phyloP scores from a whole-genome alignment of 2,113 vertebrate species.

The Jacana jacana region DNA sequence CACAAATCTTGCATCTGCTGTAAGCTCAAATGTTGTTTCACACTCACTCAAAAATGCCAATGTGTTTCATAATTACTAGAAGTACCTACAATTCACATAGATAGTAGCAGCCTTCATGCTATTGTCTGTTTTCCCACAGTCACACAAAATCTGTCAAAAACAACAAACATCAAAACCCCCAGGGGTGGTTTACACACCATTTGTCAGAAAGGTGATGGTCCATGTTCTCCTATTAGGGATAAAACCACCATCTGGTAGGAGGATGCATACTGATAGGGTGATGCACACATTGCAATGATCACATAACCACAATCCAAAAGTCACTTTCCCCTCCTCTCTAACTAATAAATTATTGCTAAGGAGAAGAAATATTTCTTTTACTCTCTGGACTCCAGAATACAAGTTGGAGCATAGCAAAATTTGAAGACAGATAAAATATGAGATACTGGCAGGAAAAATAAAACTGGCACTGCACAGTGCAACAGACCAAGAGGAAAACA shows the following conservation, averaged over 20 bases:
- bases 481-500: not conserved
- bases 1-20: not conserved
- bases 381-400: not conserved
- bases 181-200: not conserved
- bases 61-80: not conserved
- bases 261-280: not conserved
- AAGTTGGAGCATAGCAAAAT: not conserved
- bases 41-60: not conserved
- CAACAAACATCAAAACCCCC: not conserved
- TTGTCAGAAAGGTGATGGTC: not conserved
- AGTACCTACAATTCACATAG: not conserved
- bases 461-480: not conserved
- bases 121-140: not conserved
- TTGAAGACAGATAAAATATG: not conserved
- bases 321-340: too few species aligned
- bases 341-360: not conserved
- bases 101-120: not conserved
- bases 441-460: not conserved
- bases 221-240: rapidly evolving
- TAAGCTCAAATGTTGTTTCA: not conserved
- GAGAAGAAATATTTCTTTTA: not conserved
- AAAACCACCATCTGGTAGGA: not conserved
- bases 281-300: not conserved
- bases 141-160: not conserved
- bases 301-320: not conserved